These are phyloP conservation scores for Lerista edwardsae DNA, from an alignment of 2,797 vertebrate species.

Conservation along the genomic window DNA sequence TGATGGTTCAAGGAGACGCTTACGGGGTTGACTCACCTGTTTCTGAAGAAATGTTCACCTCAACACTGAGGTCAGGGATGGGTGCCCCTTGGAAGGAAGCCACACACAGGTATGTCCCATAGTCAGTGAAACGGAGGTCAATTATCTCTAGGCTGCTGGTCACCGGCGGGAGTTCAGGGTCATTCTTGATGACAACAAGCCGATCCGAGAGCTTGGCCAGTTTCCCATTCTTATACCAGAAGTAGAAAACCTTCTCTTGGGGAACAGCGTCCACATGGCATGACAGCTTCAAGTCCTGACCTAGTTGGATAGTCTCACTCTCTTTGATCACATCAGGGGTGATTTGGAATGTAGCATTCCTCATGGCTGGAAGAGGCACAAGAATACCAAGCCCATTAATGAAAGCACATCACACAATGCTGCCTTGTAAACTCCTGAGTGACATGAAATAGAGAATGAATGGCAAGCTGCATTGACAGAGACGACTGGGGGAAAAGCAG, in stretches of 20 bases:
- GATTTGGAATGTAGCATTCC: constrained; percentile 95
- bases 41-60: constrained; percentile 97
- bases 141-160: constrained; percentile 97
- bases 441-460: too few relatives aligned
- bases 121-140: constrained; percentile 95
- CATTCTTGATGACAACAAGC: constrained; percentile 90
- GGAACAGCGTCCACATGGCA: constrained; percentile 96
- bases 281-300: constrained; percentile 95
- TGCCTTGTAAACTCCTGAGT: neutral
- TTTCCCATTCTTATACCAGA: constrained; percentile 94
- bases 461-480: neutral
- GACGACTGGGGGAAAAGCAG: neutral
- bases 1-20: neutral
- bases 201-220: constrained; percentile 87
- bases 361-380: constrained; percentile 83
- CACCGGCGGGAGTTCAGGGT: constrained; percentile 91
- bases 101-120: constrained; percentile 93
- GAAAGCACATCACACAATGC: neutral
- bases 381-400: constrained; percentile 41
- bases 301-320: constrained; percentile 95
- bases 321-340: constrained; percentile 98
- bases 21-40: constrained; percentile 83
- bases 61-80: constrained; percentile 89
- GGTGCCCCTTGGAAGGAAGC: constrained; percentile 90
- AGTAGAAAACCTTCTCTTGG: constrained; percentile 96